Evolutionary conservation across 1,140 invertebrate species (phyloP).

Genomic region (Ostrea denselamellosa): DNA sequence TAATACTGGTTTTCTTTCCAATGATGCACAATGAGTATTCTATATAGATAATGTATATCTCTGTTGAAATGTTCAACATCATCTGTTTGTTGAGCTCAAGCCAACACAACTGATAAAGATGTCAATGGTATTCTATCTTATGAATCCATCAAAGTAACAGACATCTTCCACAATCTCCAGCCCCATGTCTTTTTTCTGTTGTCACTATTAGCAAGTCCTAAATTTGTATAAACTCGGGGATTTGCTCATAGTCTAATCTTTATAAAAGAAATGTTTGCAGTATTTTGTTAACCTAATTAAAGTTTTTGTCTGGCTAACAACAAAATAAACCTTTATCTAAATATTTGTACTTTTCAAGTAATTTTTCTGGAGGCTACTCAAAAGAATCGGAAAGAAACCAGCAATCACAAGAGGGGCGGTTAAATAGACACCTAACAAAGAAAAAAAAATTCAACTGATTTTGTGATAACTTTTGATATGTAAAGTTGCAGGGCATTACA

Average conservation of each 20-base stretch:
- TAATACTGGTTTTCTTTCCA: not conserved
- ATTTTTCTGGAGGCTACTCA: constrained; percentile 31
- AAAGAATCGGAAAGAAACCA: not conserved
- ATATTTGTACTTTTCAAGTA: constrained; percentile 25
- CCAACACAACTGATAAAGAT: constrained; percentile 35
- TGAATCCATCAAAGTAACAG: constrained; percentile 28
- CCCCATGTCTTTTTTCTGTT: not conserved
- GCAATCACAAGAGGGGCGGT: not conserved
- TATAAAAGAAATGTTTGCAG: constrained; percentile 30
- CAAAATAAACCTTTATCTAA: constrained; percentile 31
- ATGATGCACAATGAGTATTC: constrained; percentile 22
- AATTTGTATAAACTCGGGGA: not conserved
- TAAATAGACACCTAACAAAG: constrained; percentile 1
- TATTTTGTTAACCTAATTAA: constrained; percentile 39
- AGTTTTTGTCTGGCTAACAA: constrained; percentile 30
- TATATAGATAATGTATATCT: constrained; percentile 34
- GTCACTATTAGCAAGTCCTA: not conserved
- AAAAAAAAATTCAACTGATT: not conserved
- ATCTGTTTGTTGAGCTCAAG: constrained; percentile 28
- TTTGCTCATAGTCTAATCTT: not conserved
- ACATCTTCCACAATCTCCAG: not conserved
- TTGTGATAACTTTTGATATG: constrained; percentile 5
- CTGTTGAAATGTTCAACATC: constrained; percentile 29
- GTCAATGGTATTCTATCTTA: constrained; percentile 38
- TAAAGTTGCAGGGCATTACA: not conserved